Percentiles rank a stretch among this genome's conserved stretches.
Evolutionary conservation across 2,888 invertebrate genomes (phyloP).

Genomic region (Mesorhabditis sp.): DNA sequence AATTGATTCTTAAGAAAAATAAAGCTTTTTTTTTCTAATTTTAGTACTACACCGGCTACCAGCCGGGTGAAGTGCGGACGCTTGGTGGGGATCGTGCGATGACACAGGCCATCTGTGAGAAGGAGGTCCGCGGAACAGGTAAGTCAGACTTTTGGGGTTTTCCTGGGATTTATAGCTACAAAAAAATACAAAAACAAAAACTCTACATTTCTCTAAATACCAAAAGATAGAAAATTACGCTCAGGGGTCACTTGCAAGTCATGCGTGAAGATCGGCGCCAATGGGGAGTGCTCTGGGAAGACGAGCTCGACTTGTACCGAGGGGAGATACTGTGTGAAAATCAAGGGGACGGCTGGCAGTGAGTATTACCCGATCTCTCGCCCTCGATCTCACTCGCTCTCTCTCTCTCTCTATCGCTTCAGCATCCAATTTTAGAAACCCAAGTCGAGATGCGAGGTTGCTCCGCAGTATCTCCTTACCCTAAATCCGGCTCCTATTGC

Average conservation of each 20-base stretch:
- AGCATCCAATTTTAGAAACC: neutral
- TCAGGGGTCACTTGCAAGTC: neutral
- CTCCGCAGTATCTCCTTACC: neutral
- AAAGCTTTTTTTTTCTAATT: no score
- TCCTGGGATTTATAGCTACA: neutral
- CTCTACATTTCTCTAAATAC: neutral
- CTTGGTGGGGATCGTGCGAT: neutral
- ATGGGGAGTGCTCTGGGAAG: neutral
- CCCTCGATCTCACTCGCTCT: no score
- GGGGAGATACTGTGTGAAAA: conserved; percentile 4
- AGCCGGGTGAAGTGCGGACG: neutral
- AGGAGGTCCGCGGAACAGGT: neutral
- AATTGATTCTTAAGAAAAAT: no score
- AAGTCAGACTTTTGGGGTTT: neutral
- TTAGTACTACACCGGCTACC: no score
- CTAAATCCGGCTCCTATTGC: neutral
- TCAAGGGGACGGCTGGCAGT: neutral
- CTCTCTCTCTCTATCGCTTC: no score
- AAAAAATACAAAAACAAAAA: neutral
- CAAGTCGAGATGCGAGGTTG: conserved; percentile 5
- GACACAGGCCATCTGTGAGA: neutral
- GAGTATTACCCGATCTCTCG: neutral
- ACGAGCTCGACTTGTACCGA: neutral
- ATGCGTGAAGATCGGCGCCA: neutral
- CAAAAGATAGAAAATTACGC: neutral